Evolutionary conservation across 2,888 invertebrate genomes (phyloP), one percentile per base, ranked within the genome.

Genomic region (Steinernema scapterisci): DNA sequence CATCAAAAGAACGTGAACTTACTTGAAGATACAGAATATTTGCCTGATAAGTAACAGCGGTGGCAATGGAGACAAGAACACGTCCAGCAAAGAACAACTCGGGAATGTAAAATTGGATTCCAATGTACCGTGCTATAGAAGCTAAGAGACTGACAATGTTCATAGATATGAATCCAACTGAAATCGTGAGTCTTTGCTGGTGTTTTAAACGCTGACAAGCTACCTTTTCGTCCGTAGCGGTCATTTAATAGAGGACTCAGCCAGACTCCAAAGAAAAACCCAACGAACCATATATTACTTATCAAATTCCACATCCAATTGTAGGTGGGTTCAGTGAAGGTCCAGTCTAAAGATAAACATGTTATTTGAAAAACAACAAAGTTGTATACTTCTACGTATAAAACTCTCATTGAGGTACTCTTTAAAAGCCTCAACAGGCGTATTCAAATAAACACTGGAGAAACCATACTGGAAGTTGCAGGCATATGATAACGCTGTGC

Each of bases 281-380:
- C 83, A 13, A 83, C 79, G 51, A 84, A 84, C 81, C 85, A 85
- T n/a, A 80, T 78, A 70, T 84, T 84, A 7, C 80, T 75, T 44
- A 84, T 82, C 9, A 82, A 54, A 63, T 83, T 82, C 84, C 84
- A 85, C 31, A 81, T 81, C 73, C 48, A 79, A 16, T 51, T 38
- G 48, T 75, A 76, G 0, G 74, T 78, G 1, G 25, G 9, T 16
- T 79, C 79, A 16, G 76, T 75, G 78, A 84, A 78, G 6, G 56
- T 19, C 43, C 75, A 31, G n/a, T 75, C 75, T 75, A 48, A 19
- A 48, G 19, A 16, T 48, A 16, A n/a, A 3, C 13, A 7, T 48
- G 16, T 7, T n/a, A n/a, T 16, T 48, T 16, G 13, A 74, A 27
- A 7, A 11, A 38, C 38, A 3, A 38, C n/a, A n/a, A n/a, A n/a